These are phyloP conservation scores for Volucella bombylans DNA, from an alignment of 2,888 invertebrate genomes.

Conservation along the genomic window DNA sequence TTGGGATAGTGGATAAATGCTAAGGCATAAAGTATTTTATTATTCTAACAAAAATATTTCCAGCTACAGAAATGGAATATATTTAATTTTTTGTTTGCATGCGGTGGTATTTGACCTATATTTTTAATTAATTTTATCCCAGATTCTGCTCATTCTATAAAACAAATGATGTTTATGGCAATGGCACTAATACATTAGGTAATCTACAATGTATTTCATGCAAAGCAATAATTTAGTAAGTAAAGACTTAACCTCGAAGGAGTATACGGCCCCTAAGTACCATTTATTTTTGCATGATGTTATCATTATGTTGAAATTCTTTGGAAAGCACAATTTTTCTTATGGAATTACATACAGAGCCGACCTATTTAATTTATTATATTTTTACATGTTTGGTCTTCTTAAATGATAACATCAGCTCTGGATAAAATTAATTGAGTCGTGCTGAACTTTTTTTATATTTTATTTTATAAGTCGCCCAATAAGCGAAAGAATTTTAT, in stretches of 20 bases:
- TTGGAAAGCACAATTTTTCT: constrained; percentile 4
- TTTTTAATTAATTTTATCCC: constrained; percentile 1
- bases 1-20: neutral
- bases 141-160: neutral
- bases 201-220: constrained; percentile 33
- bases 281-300: constrained; percentile 7
- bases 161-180: constrained; percentile 29
- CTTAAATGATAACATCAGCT: constrained; percentile 23
- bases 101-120: constrained; percentile 24
- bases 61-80: constrained; percentile 19
- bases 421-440: neutral
- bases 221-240: constrained; percentile 42
- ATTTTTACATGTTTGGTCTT: constrained; percentile 26
- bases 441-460: neutral
- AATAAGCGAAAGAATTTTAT: neutral
- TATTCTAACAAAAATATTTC: constrained; percentile 1
- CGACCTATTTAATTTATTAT: constrained; percentile 20
- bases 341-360: constrained; percentile 5
- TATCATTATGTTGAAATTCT: constrained; percentile 19
- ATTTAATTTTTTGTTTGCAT: constrained; percentile 14
- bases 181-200: constrained; percentile 11
- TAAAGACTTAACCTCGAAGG: constrained; percentile 7
- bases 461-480: neutral
- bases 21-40: constrained; percentile 7
- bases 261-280: neutral